Conservation (phyloP, 1,140 invertebrate genomes). For the Myzus persicae region DNA sequence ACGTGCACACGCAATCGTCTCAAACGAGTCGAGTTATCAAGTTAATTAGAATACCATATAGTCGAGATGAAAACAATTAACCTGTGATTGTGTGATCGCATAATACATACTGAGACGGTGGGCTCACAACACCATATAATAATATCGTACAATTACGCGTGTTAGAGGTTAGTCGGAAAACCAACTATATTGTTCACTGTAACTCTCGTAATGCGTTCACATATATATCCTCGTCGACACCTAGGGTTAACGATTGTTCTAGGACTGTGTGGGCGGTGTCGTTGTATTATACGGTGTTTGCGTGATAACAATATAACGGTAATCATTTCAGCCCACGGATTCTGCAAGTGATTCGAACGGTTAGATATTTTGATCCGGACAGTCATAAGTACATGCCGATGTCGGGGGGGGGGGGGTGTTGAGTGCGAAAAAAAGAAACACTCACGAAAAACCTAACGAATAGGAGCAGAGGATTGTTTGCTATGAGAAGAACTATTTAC, state of each 20-base stretch:
- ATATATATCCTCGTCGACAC: background rate
- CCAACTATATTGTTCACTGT: background rate
- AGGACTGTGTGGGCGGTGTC: background rate
- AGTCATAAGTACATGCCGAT: no score
- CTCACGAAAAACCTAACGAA: background rate
- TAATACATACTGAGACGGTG: no score
- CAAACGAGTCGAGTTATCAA: background rate
- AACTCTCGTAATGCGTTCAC: background rate
- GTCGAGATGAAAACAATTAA: background rate
- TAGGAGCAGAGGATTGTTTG: background rate
- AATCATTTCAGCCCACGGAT: background rate
- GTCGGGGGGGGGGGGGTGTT: no score
- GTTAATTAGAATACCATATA: background rate
- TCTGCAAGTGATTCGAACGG: background rate
- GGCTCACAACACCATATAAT: background rate
- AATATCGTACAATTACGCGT: background rate
- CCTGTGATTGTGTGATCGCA: background rate
- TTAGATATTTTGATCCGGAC: background rate
- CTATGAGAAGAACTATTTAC: background rate
- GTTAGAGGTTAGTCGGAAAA: background rate
- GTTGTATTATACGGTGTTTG: background rate
- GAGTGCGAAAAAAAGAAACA: background rate
- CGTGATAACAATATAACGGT: background rate
- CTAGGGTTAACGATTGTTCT: background rate
- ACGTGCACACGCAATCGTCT: background rate